Evolutionary conservation across 2,888 invertebrate species (phyloP), one percentile per base, ranked within the genome.

Genomic region (Pemphredon lugubris): DNA sequence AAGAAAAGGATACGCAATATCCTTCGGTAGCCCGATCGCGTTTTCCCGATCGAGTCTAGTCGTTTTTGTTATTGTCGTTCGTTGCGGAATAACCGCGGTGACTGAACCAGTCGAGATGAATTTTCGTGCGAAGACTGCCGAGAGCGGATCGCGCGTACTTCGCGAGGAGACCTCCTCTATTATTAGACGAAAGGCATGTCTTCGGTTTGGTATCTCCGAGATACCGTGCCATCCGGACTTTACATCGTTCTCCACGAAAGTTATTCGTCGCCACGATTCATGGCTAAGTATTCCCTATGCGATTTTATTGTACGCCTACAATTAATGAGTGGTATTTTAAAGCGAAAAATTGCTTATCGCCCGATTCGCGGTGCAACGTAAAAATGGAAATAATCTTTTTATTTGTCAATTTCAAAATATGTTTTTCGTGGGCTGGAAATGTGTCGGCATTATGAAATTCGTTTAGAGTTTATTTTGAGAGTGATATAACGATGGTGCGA

Each of bases 141-240:
- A 57, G 77, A 73, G 70, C 69, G 71, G 61, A 78, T 75, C 79
- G 74, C 74, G 70, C 76, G 71, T 54, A 80, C 80, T 74, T 77
- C 64, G 77, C 75, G 80, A 76, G 76, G 74, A 72, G 70, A 60
- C 75, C 71, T 60, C 9, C 75, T 83, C 87, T 88, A 88, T 87
- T 87, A 84, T 87, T 88, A 88, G 87, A 76, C 71, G 63, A 78
- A 69, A 80, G 77, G 77, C 81, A 79, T 78, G 81, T 83, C 83
- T 84, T 81, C 75, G 73, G 67, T 75, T 79, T 58, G 77, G 76
- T 79, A 83, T 83, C 81, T 69, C 72, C 74, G 63, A 75, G 84
- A 84, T 79, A 82, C 77, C 73, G 69, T 55, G 57, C 59, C 54
- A 45, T 50, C 64, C 64, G 40, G 48, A 55, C 61, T 30, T 45